phyloP scores from a whole-genome alignment of 2,797 vertebrate species.

The Sebastes cheni region DNA sequence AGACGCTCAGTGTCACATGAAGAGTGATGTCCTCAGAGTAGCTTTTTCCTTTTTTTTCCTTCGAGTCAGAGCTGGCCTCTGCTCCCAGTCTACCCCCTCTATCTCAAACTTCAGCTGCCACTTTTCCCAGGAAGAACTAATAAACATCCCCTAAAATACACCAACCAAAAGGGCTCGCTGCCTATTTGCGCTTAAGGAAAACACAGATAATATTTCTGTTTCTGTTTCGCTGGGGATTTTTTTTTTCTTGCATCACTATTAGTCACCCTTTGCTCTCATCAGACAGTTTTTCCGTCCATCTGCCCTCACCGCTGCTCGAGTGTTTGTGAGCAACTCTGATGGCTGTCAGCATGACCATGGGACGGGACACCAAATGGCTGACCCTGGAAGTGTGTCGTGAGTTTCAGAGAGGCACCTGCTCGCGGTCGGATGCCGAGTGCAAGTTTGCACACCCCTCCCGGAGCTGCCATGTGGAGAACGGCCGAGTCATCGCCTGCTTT shows the following conservation, averaged over 20 bases:
- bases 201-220: conserved; percentile 30
- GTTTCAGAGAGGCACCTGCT: conserved; percentile 98
- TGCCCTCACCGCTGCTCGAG: conserved; percentile 15
- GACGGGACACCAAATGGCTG: conserved; percentile 99
- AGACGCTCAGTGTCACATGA: conserved; percentile 51
- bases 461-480: conserved; percentile 99
- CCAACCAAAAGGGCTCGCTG: conserved; percentile 41
- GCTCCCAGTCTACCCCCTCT: conserved; percentile 47
- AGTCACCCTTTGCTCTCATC: conserved; percentile 43
- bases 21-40: conserved; percentile 66
- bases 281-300: conserved; percentile 45
- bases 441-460: conserved; percentile 98
- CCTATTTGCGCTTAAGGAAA: conserved; percentile 29
- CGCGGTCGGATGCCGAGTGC: conserved; percentile 94
- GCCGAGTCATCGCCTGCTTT: conserved; percentile 98
- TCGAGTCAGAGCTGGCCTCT: conserved; percentile 76
- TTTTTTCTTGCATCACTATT: conserved; percentile 41
- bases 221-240: conserved; percentile 29
- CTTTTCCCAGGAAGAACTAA: conserved; percentile 68
- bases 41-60: conserved; percentile 35
- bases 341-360: conserved; percentile 93
- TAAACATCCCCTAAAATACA: conserved; percentile 57
- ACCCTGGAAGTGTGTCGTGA: conserved; percentile 99
- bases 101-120: conserved; percentile 72
- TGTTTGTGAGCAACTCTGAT: conserved; percentile 65